phyloP scores from a whole-genome alignment of 2,113 vertebrate genomes.

The Xiphorhynchus elegans region DNA sequence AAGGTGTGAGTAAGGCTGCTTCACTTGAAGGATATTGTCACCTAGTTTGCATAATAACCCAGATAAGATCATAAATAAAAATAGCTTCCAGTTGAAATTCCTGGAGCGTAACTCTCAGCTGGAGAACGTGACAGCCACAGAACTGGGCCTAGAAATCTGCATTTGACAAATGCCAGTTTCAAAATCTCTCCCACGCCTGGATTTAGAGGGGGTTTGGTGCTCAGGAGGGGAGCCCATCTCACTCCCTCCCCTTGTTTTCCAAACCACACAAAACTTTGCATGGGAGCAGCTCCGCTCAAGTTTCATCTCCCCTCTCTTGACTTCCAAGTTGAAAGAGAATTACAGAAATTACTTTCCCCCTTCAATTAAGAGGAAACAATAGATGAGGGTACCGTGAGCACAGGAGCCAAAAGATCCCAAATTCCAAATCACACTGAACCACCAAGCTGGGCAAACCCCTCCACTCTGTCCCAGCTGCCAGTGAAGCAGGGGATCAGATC shows the following conservation, averaged over 20 bases:
- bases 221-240: not conserved
- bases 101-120: not conserved
- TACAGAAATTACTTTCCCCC: not conserved
- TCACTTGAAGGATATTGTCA: not conserved
- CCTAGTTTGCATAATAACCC: constrained; percentile 45
- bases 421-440: constrained; percentile 3
- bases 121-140: not conserved
- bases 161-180: not conserved
- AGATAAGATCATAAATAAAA: constrained; percentile 47
- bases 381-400: not conserved
- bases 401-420: constrained; percentile 38
- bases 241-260: not conserved
- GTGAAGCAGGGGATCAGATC: constrained; percentile 33
- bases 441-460: not conserved
- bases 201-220: not conserved
- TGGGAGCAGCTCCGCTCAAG: not conserved
- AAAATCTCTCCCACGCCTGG: not conserved
- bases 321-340: not conserved
- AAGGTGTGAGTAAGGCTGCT: constrained; percentile 48
- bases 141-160: not conserved
- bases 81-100: constrained; percentile 24
- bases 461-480: not conserved
- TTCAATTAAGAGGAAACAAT: constrained; percentile 1
- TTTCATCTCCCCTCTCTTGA: not conserved
- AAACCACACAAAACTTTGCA: not conserved